phyloP scores from a whole-genome alignment of 2,113 vertebrate genomes.

The Opisthocomus hoazin region DNA sequence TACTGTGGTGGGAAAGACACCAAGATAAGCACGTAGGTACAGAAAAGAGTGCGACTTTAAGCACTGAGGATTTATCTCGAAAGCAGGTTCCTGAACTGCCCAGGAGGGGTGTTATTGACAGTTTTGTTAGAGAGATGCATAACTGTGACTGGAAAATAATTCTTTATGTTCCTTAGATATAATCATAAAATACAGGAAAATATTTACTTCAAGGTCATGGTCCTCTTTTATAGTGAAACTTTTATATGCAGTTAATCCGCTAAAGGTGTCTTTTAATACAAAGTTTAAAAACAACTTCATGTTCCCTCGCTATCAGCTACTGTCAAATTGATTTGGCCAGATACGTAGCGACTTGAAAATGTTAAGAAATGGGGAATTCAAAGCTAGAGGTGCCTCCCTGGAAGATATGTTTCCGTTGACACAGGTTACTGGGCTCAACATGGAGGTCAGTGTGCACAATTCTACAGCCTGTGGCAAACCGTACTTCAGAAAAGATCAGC shows the following conservation, averaged over 20 bases:
- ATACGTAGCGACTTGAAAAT: not conserved
- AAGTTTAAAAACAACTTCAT: not conserved
- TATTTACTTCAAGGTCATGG: not conserved
- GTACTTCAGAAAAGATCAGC: not conserved
- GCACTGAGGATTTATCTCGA: not conserved
- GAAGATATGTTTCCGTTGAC: not conserved
- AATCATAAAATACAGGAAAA: not conserved
- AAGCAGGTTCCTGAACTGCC: not conserved
- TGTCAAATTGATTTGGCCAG: not conserved
- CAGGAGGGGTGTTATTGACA: not conserved
- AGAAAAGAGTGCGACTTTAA: not conserved
- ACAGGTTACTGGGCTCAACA: not conserved
- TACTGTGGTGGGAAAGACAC: not conserved
- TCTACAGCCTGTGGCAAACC: not conserved
- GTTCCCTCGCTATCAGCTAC: not conserved
- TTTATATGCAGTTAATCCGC: not conserved
- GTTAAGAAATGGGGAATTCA: not conserved
- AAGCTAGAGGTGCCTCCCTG: not conserved
- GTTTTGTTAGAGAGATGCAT: not conserved
- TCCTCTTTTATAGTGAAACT: not conserved
- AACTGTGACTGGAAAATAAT: not conserved
- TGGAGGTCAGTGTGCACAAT: fast-evolving
- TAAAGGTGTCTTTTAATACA: not conserved
- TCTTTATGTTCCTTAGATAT: not conserved
- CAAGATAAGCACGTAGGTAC: not conserved